Evolutionary conservation across 1,140 invertebrate species (phyloP).

Genomic region (Diorhabda sublineata): DNA sequence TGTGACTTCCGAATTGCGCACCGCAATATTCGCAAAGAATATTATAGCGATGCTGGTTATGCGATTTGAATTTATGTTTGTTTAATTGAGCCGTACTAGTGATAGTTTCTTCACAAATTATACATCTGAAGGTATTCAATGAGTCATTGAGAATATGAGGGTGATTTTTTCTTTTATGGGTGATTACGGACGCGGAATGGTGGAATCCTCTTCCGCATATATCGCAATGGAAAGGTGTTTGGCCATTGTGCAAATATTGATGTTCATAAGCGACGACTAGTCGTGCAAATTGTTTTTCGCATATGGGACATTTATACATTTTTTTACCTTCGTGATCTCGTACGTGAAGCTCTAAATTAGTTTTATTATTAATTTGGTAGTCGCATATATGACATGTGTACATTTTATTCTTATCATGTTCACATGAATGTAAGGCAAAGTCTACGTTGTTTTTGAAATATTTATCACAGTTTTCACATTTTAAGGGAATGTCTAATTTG

Average conservation of each 20-base stretch:
- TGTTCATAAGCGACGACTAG: slow-evolving; percentile 48
- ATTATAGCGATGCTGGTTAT: slow-evolving; percentile 26
- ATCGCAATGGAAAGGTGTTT: slow-evolving; percentile 59
- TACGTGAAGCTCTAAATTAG: slow-evolving; percentile 45
- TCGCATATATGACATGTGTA: slow-evolving; percentile 48
- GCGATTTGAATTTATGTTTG: slow-evolving; percentile 39
- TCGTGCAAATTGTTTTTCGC: slow-evolving; percentile 50
- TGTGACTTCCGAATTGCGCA: slow-evolving; percentile 65
- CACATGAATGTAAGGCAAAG: slow-evolving; percentile 39
- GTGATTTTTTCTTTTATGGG: slow-evolving; percentile 41
- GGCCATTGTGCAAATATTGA: slow-evolving; percentile 53
- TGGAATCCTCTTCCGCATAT: slow-evolving; percentile 55
- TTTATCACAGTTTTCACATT: slow-evolving; percentile 38
- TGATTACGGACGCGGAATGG: slow-evolving; percentile 42
- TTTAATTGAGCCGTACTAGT: neutral
- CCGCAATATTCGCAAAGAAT: slow-evolving; percentile 69
- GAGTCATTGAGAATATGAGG: slow-evolving; percentile 32
- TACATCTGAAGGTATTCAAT: slow-evolving; percentile 40
- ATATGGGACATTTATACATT: slow-evolving; percentile 52
- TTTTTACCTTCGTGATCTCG: slow-evolving; percentile 46
- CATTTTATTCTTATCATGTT: slow-evolving; percentile 29
- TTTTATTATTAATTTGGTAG: slow-evolving; percentile 47
- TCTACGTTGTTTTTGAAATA: slow-evolving; percentile 37
- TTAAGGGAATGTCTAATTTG: slow-evolving; percentile 44
- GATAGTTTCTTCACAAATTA: slow-evolving; percentile 30